phyloP scores from a whole-genome alignment of 2,113 vertebrate genomes.

The Actenoides hombroni region DNA sequence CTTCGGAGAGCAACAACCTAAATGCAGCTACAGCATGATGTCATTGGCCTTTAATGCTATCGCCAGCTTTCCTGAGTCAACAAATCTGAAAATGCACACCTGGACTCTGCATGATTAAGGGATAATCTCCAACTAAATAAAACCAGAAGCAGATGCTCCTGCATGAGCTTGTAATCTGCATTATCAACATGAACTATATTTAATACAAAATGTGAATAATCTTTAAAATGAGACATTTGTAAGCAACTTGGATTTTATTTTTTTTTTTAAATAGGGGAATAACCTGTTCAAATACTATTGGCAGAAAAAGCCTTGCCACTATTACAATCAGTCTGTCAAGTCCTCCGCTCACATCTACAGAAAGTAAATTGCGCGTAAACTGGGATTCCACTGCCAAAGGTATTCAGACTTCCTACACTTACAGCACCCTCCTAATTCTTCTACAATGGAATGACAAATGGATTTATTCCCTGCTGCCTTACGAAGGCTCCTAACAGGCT shows the following conservation, averaged over 20 bases:
- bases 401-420: neutral
- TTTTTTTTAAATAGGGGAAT: neutral
- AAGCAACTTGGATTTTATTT: neutral
- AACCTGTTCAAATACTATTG: neutral
- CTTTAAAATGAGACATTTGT: neutral
- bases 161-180: conserved; percentile 43
- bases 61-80: conserved; percentile 55
- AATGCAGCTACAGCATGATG: neutral
- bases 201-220: neutral
- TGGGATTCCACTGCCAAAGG: neutral
- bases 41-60: conserved; percentile 30
- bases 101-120: conserved; percentile 57
- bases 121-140: conserved; percentile 62
- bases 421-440: neutral
- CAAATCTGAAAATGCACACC: conserved; percentile 57
- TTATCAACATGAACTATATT: neutral
- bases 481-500: neutral
- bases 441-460: neutral
- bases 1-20: neutral
- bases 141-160: conserved; percentile 31
- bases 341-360: neutral
- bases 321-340: neutral
- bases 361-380: neutral
- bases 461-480: neutral
- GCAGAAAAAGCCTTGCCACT: neutral